A percentile compares a stretch with the other conserved stretches of the same genome.
Conservation (phyloP, 2,888 invertebrate genomes). For the Drosophila austrosaltans region DNA sequence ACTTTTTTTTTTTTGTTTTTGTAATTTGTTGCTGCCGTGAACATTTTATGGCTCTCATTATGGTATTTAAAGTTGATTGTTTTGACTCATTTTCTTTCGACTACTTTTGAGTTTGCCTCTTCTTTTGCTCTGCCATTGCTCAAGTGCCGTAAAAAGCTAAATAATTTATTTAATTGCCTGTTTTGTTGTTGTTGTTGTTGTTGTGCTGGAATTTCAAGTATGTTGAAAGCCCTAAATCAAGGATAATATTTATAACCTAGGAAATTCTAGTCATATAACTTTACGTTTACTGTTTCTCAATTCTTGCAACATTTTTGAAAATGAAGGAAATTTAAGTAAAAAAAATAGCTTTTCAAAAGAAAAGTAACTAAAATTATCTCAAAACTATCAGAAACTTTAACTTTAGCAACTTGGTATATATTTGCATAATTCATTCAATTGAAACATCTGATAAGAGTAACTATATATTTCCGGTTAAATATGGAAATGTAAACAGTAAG, state of each 20-base stretch:
- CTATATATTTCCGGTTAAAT: no score
- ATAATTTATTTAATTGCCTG: constrained; percentile 7
- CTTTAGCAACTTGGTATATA: no score
- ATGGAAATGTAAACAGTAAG: no score
- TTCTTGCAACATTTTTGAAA: no score
- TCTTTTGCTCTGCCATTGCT: constrained; percentile 10
- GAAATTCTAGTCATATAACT: neutral
- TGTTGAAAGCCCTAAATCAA: constrained; percentile 17
- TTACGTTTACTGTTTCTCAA: neutral
- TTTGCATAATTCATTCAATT: no score
- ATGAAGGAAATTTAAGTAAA: no score
- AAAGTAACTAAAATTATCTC: no score
- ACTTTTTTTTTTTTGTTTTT: constrained; percentile 27
- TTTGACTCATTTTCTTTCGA: constrained; percentile 11
- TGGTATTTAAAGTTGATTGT: constrained; percentile 37
- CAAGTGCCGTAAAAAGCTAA: constrained; percentile 11
- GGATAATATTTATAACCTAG: constrained; percentile 2
- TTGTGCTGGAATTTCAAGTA: constrained; percentile 8
- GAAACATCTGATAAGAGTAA: no score
- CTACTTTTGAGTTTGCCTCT: neutral
- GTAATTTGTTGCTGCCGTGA: constrained; percentile 25
- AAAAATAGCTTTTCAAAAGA: no score
- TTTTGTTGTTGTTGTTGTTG: neutral
- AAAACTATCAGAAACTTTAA: no score
- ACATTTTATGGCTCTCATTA: constrained; percentile 41